Conservation (phyloP, 2,888 invertebrate genomes). For the Matsumyia berberina region DNA sequence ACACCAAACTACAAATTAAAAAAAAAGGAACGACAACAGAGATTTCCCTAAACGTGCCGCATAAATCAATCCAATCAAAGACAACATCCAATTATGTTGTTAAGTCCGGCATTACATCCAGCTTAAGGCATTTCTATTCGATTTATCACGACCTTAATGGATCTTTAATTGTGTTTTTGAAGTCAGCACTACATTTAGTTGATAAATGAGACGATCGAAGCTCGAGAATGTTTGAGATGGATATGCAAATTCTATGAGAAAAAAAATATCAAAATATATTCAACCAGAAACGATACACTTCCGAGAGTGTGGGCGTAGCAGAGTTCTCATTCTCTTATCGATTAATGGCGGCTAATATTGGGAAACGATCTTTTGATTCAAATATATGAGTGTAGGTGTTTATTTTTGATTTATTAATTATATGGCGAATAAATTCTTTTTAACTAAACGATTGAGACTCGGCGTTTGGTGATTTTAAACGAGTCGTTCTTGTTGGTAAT, state of each 20-base stretch:
- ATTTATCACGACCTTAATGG: constrained; percentile 1
- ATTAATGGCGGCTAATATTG: constrained; percentile 39
- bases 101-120: constrained; percentile 50
- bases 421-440: constrained; percentile 31
- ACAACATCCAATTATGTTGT: constrained; percentile 32
- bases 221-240: neutral
- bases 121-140: constrained; percentile 48
- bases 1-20: neutral
- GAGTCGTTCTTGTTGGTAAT: constrained; percentile 22
- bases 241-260: constrained; percentile 24
- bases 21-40: neutral
- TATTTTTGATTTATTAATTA: constrained; percentile 42
- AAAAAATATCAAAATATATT: constrained; percentile 1
- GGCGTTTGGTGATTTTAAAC: constrained; percentile 6
- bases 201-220: constrained; percentile 5
- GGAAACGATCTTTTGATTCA: constrained; percentile 45
- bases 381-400: constrained; percentile 18
- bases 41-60: constrained; percentile 10
- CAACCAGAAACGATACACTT: constrained; percentile 6
- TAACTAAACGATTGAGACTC: constrained; percentile 2
- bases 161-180: constrained; percentile 26
- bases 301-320: constrained; percentile 17
- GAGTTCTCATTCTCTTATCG: constrained; percentile 18
- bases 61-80: constrained; percentile 18
- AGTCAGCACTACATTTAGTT: constrained; percentile 18